A percentile compares a stretch with the other conserved stretches of the same genome.
Conservation (phyloP, 2,888 invertebrate species). For the Bhutanitis thaidina region DNA sequence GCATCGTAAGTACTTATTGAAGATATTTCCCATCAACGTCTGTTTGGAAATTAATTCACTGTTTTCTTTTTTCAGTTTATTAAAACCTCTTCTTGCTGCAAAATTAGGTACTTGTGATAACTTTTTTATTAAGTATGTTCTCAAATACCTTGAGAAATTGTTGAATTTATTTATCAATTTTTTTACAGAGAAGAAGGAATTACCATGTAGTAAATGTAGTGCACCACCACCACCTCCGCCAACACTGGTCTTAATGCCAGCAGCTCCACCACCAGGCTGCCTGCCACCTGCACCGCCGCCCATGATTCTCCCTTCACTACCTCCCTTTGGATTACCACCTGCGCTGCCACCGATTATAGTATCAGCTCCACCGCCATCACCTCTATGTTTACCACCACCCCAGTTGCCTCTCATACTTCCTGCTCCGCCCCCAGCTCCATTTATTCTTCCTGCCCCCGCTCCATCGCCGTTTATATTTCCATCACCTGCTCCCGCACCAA, state of each 20-base stretch:
- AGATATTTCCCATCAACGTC: background rate
- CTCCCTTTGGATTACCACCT: conserved; percentile 34
- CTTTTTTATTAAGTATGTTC: background rate
- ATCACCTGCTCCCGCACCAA: conserved; percentile 28
- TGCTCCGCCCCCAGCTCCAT: conserved; percentile 27
- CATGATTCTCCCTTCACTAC: conserved; percentile 29
- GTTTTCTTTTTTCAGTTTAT: conserved; percentile 46
- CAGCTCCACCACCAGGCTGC: conserved; percentile 39
- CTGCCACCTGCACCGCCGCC: conserved; percentile 31
- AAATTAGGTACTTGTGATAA: conserved; percentile 45
- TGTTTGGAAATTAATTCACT: background rate
- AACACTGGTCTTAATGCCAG: conserved; percentile 58
- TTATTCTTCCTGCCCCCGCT: conserved; percentile 23
- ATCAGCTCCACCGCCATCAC: conserved; percentile 28
- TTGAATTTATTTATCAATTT: background rate
- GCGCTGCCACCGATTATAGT: conserved; percentile 31
- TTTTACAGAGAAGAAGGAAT: conserved; percentile 32
- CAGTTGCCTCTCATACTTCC: conserved; percentile 20
- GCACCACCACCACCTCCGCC: conserved; percentile 46
- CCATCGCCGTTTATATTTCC: conserved; percentile 22
- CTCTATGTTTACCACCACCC: conserved; percentile 27
- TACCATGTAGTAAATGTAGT: conserved; percentile 27
- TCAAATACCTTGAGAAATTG: conserved; percentile 1
- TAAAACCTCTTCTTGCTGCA: conserved; percentile 52
- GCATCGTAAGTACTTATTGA: conserved; percentile 50